Base-by-base conservation (phyloP, 2,113 vertebrate species). In the Bucco capensis region DNA sequence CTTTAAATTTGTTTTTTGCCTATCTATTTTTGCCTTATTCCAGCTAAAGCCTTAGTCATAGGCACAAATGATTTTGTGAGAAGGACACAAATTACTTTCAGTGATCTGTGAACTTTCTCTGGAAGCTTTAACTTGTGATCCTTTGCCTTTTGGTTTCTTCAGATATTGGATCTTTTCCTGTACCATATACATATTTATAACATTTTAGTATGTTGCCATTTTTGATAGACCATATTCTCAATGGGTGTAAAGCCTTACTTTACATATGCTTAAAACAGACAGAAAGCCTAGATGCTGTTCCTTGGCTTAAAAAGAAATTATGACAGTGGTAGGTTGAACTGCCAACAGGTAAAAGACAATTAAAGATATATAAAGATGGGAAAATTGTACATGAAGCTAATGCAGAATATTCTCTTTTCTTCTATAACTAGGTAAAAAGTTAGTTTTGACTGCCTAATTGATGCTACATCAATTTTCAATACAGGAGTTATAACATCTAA, bases 391-490 rank as follows among this genome's bases (percentile, higher is more conserved):
- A 5, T 54, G 23, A 23, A 86, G 28, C 53, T 89, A 56, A 38
- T 86, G 37, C 53, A 65, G 64, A 75, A 18, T 31, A 76, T 30
- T 86, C 19, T 81, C 69, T 84, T 78, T 66, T 19, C 51, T 90
- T 83, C 47, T 56, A 12, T 83, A 86, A 53, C 70, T 90, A 64
- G 72, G 49, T 1, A 2, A 88, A 89, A 83, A 88, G 56, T 85
- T 47, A 90, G 76, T 81, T 94, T 90, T 86, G 70, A 64, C 57
- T 88, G 53, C 46, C 71, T 90, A 90, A 84, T 80, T 88, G 53
- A 25, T 71, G 38, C 65, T 70, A 47, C n/a, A 83, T 84, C 57
- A 93, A 61, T 78, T 90, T 94, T 72, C 76, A 83, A 1, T 88
- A 69, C 7, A 60, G 23, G 28, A 15, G 5, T 21, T 89, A 91